Conservation (phyloP, 2,888 invertebrate genomes). For the Dysmachus trigonus region DNA sequence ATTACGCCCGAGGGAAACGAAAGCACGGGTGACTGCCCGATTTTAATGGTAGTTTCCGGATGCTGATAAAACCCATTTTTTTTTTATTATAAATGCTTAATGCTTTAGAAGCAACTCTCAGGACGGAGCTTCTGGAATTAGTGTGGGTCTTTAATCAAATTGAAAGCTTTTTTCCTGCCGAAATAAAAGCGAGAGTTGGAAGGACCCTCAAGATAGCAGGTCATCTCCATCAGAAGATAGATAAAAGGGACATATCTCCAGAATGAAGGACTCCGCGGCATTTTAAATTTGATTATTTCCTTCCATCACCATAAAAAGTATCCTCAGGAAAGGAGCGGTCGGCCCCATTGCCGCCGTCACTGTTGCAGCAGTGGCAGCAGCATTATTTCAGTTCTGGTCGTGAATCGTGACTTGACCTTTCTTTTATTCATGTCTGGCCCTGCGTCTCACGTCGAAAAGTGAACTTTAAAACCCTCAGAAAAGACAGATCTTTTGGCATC, state of each 20-base stretch:
- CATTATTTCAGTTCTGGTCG: background rate
- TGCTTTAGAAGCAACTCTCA: too few species aligned
- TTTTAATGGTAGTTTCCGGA: background rate
- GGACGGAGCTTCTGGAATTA: background rate
- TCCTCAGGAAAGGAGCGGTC: background rate
- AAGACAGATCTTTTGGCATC: conserved; percentile 4
- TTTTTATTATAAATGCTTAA: background rate
- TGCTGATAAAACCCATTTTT: background rate
- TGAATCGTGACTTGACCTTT: conserved; percentile 39
- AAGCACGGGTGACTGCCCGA: background rate
- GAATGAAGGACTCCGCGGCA: background rate
- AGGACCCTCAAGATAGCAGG: background rate
- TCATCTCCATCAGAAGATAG: background rate
- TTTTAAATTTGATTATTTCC: conserved; percentile 30
- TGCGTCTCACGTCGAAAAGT: background rate
- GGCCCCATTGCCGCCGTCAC: background rate
- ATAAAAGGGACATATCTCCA: background rate
- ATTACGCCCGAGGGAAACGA: background rate
- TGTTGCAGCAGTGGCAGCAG: too few species aligned
- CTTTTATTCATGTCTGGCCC: conserved; percentile 25
- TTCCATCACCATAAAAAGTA: conserved; percentile 20
- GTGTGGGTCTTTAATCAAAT: background rate
- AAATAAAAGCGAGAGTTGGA: background rate
- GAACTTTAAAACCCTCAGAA: conserved; percentile 3
- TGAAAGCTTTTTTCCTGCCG: background rate